Conservation (phyloP, 1,140 invertebrate species). For the Bombus turneri region DNA sequence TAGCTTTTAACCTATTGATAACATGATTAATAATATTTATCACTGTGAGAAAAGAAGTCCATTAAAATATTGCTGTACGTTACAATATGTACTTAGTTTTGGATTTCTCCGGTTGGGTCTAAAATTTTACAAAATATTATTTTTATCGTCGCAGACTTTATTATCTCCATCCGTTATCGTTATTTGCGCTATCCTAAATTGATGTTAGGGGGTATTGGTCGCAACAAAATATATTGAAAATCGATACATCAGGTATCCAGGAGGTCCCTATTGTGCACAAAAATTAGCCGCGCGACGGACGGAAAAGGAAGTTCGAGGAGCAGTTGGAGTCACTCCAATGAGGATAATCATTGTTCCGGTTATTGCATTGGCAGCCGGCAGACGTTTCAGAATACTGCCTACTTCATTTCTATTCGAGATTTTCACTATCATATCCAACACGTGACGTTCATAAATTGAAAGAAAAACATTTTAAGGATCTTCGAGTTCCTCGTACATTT, state of each 20-base stretch:
- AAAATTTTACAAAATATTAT: not conserved
- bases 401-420: slow-evolving; percentile 62
- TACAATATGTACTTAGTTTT: not conserved
- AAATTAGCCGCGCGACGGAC: slow-evolving; percentile 13
- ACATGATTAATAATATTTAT: not conserved
- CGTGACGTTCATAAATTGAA: not conserved
- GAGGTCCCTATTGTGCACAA: slow-evolving; percentile 30
- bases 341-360: slow-evolving; percentile 72
- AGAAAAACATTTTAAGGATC: not conserved
- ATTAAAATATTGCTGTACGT: not conserved
- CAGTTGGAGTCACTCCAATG: slow-evolving; percentile 73
- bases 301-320: slow-evolving; percentile 32
- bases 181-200: slow-evolving; percentile 11
- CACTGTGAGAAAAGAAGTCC: not conserved
- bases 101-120: no score
- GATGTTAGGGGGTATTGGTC: not conserved
- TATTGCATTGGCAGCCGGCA: slow-evolving; percentile 68
- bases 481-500: not conserved
- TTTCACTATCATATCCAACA: slow-evolving; percentile 59
- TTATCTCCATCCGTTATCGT: slow-evolving; percentile 9
- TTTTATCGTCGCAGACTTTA: not conserved
- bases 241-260: slow-evolving; percentile 26
- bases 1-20: not conserved
- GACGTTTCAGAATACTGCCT: slow-evolving; percentile 64
- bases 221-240: slow-evolving; percentile 44